A percentile compares a stretch with the other conserved stretches of the same genome.
Conservation (phyloP, 2,797 vertebrate species). For the Hozukius guyotensis region DNA sequence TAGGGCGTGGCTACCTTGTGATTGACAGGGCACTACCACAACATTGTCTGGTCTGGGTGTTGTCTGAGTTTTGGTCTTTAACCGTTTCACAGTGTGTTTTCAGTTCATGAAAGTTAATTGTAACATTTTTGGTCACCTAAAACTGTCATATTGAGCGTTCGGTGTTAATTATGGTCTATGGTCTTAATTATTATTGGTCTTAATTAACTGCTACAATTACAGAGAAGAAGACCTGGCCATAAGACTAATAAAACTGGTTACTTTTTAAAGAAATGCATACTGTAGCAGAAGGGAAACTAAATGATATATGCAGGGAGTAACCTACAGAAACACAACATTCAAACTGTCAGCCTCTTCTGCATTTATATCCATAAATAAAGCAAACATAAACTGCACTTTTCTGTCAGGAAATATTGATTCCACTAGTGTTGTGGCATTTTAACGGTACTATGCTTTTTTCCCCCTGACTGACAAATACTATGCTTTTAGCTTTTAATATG, state of each 20-base stretch:
- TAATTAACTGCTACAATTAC: not conserved
- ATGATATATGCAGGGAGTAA: not conserved
- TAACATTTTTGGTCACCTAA: no score
- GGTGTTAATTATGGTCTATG: no score
- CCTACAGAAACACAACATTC: not conserved
- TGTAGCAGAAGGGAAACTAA: not conserved
- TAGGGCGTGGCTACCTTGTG: no score
- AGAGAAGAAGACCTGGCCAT: not conserved
- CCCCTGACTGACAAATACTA: constrained; percentile 19
- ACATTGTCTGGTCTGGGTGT: no score
- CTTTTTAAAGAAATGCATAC: not conserved
- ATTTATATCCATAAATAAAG: not conserved
- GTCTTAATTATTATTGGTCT: not conserved
- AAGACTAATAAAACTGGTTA: not conserved
- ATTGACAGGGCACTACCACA: no score
- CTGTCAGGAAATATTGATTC: constrained; percentile 11
- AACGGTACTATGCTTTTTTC: not conserved
- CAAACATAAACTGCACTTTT: not conserved
- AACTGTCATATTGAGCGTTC: no score
- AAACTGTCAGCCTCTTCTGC: not conserved
- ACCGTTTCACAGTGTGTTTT: no score
- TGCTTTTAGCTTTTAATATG: constrained; percentile 51
- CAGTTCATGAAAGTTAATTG: no score
- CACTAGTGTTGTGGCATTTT: not conserved
- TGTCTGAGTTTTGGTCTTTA: no score